A percentile compares a stretch with the other conserved stretches of the same genome.
phyloP scores from a whole-genome alignment of 2,888 invertebrate genomes.

The Erpobdella octoculata region DNA sequence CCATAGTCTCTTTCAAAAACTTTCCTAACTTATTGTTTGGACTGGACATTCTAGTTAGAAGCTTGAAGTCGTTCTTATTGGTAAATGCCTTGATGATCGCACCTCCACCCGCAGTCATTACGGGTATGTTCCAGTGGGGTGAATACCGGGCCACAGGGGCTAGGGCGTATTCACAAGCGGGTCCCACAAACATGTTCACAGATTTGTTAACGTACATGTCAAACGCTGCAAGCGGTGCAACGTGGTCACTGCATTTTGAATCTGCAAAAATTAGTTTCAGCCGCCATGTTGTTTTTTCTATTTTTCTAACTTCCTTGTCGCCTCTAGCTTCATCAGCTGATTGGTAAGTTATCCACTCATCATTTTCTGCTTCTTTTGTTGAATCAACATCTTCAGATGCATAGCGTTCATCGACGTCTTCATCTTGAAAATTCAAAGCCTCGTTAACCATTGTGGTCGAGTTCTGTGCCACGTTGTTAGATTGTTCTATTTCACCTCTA shows the following conservation, averaged over 20 bases:
- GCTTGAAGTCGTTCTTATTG: neutral
- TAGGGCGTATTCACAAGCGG: constrained; percentile 60
- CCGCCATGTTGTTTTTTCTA: neutral
- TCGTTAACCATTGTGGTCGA: too few relatives aligned
- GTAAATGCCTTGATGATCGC: neutral
- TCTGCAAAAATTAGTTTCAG: constrained; percentile 30
- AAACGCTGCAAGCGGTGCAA: constrained; percentile 41
- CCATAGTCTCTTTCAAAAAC: neutral
- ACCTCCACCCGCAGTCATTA: constrained; percentile 62
- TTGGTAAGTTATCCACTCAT: too few relatives aligned
- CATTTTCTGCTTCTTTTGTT: neutral
- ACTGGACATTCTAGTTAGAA: constrained; percentile 6
- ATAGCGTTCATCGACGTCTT: neutral
- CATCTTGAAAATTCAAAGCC: too few relatives aligned
- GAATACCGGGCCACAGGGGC: constrained; percentile 80
- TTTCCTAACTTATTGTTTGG: neutral
- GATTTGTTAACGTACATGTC: constrained; percentile 39
- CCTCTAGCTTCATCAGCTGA: neutral
- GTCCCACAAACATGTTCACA: constrained; percentile 45
- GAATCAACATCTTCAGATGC: neutral
- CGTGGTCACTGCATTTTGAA: constrained; percentile 32
- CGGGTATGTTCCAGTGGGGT: constrained; percentile 78
- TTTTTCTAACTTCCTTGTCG: neutral
- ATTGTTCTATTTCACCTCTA: too few relatives aligned
- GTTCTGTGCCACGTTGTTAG: too few relatives aligned